These are phyloP conservation scores for Tetramorium parvispinum DNA, from an alignment of 1,140 invertebrate genomes.

Conservation along the genomic window DNA sequence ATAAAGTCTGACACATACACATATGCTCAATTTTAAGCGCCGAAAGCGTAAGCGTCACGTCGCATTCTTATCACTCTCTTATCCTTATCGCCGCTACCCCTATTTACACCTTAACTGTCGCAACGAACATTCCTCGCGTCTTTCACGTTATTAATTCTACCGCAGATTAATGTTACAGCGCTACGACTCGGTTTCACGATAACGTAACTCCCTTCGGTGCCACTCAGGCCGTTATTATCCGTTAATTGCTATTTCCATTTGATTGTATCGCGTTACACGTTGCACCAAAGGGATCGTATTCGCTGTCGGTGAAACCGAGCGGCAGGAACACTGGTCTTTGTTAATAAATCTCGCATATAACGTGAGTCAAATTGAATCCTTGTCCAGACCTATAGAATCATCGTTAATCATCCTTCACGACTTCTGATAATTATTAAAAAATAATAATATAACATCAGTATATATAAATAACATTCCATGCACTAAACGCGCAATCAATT, in stretches of 20 bases:
- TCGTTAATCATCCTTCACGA: neutral
- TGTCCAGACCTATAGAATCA: neutral
- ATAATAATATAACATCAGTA: constrained; percentile 24
- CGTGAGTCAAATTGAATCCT: constrained; percentile 41
- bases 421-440: neutral
- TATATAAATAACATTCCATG: neutral
- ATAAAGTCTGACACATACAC: neutral
- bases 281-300: neutral
- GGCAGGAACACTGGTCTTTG: neutral
- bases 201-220: neutral
- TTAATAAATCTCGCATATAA: constrained; percentile 23
- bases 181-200: constrained; percentile 18
- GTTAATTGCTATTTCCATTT: constrained; percentile 32
- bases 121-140: constrained; percentile 11
- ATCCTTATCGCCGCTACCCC: constrained; percentile 40
- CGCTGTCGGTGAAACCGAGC: constrained; percentile 3
- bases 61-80: constrained; percentile 44
- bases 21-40: constrained; percentile 1
- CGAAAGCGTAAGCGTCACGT: constrained; percentile 32
- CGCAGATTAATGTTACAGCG: constrained; percentile 21
- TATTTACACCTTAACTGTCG: constrained; percentile 75
- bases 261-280: constrained; percentile 1
- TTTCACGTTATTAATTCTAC: constrained; percentile 25
- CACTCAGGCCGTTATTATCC: neutral
- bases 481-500: neutral